A percentile compares a stretch with the other conserved stretches of the same genome.
These are phyloP conservation scores for Rhadina sibilatrix DNA, from an alignment of 2,113 vertebrate genomes.

Conservation along the genomic window DNA sequence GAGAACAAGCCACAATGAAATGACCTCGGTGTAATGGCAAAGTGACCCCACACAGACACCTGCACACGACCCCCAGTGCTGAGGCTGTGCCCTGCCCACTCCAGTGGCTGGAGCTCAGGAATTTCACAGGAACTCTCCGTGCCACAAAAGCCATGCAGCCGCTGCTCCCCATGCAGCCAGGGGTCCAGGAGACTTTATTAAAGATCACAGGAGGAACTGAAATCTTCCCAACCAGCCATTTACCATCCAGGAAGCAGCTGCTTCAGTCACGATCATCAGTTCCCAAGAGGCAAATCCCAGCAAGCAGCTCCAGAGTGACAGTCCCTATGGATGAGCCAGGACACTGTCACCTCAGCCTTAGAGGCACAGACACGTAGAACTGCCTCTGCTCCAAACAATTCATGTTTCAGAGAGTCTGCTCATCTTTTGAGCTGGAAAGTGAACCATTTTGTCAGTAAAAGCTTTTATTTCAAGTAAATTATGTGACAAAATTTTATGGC, in stretches of 20 bases:
- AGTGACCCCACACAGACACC: not conserved
- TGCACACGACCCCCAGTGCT: not conserved
- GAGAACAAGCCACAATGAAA: not conserved
- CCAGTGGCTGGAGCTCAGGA: not conserved
- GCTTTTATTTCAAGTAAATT: not conserved
- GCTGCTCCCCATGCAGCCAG: not conserved
- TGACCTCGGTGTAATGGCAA: fast-evolving
- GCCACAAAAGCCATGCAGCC: not conserved
- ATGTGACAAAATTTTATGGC: not conserved
- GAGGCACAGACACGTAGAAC: not conserved
- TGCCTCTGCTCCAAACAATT: not conserved
- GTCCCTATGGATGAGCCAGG: not conserved
- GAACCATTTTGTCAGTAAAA: not conserved
- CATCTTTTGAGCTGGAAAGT: not conserved
- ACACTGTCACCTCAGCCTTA: not conserved
- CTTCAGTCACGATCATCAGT: fast-evolving
- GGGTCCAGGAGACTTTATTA: not conserved
- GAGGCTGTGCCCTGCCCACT: not conserved
- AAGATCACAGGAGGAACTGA: not conserved
- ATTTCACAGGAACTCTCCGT: not conserved
- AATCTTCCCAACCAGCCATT: not conserved
- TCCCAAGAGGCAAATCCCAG: not conserved
- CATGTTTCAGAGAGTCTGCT: not conserved
- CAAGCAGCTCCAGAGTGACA: not conserved
- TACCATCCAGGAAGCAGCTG: not conserved